Percentiles rank a stretch among this genome's conserved stretches.
Conservation (phyloP, 2,113 vertebrate genomes). For the Hydrolagus affinis region DNA sequence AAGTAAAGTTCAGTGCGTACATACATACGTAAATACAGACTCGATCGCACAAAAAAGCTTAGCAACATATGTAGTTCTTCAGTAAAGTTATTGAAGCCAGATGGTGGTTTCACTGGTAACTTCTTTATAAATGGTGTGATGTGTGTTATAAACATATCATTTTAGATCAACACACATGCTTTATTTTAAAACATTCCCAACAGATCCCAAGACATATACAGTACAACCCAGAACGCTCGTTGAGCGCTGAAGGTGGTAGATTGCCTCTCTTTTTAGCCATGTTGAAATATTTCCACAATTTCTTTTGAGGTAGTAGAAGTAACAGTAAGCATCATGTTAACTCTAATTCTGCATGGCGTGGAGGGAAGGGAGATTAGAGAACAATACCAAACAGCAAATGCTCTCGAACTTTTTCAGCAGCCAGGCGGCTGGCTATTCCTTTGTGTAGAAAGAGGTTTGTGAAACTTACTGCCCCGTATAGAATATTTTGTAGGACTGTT, state of each 20-base stretch:
- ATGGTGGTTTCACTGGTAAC: neutral
- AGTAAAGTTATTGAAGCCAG: neutral
- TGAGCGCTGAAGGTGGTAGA: neutral
- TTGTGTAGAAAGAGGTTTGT: neutral
- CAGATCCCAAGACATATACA: neutral
- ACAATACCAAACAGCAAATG: neutral
- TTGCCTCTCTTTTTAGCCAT: neutral
- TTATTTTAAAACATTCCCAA: slow-evolving; percentile 18
- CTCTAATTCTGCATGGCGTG: neutral
- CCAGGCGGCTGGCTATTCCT: neutral
- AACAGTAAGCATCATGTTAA: neutral
- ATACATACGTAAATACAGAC: neutral
- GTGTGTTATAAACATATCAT: neutral
- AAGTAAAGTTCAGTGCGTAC: neutral
- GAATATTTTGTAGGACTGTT: too few species aligned
- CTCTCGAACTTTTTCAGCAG: neutral
- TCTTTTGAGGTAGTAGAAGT: neutral
- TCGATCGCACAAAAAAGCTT: neutral
- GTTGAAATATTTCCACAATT: neutral
- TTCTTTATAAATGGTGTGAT: neutral
- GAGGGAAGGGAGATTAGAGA: neutral
- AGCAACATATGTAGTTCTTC: neutral
- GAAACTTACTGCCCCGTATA: neutral
- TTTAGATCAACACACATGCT: slow-evolving; percentile 7
- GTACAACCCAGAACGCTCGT: neutral